A percentile compares a stretch with the other conserved stretches of the same genome.
phyloP scores from a whole-genome alignment of 2,113 vertebrate genomes.

The Catharus minimus region DNA sequence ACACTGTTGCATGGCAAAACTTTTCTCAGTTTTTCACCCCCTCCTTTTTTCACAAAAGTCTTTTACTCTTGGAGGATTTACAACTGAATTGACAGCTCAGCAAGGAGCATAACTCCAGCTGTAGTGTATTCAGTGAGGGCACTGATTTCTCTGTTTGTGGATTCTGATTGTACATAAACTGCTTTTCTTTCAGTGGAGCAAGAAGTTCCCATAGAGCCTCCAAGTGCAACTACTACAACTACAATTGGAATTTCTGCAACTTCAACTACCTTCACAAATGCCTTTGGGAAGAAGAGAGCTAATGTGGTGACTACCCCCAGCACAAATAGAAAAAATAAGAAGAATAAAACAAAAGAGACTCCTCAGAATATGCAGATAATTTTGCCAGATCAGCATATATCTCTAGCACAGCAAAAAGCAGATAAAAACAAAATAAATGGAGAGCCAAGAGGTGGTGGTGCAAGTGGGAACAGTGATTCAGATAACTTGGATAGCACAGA shows the following conservation, averaged over 20 bases:
- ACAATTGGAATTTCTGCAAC: constrained; percentile 98
- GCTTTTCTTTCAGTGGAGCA: constrained; percentile 77
- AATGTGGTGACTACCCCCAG: constrained; percentile 92
- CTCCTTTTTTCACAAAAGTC: not conserved
- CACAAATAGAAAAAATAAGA: constrained; percentile 97
- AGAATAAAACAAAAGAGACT: constrained; percentile 96
- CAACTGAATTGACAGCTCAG: not conserved
- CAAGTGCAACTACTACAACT: constrained; percentile 97
- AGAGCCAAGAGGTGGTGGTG: constrained; percentile 85
- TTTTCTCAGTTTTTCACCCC: not conserved
- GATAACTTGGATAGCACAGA: constrained; percentile 95
- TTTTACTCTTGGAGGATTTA: not conserved
- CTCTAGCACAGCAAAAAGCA: constrained; percentile 93
- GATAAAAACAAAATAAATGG: constrained; percentile 98
- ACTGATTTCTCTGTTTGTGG: not conserved
- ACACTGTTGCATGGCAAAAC: not conserved
- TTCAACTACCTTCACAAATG: constrained; percentile 93
- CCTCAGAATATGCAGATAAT: constrained; percentile 91
- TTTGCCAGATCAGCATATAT: constrained; percentile 93
- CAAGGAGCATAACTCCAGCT: not conserved
- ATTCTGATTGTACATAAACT: not conserved
- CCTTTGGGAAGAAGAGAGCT: constrained; percentile 94
- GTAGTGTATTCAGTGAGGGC: not conserved
- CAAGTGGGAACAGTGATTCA: constrained; percentile 92
- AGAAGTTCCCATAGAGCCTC: constrained; percentile 96